Percentiles rank a stretch among this genome's conserved stretches.
phyloP scores from a whole-genome alignment of 2,888 invertebrate species.

The Seira ritae region DNA sequence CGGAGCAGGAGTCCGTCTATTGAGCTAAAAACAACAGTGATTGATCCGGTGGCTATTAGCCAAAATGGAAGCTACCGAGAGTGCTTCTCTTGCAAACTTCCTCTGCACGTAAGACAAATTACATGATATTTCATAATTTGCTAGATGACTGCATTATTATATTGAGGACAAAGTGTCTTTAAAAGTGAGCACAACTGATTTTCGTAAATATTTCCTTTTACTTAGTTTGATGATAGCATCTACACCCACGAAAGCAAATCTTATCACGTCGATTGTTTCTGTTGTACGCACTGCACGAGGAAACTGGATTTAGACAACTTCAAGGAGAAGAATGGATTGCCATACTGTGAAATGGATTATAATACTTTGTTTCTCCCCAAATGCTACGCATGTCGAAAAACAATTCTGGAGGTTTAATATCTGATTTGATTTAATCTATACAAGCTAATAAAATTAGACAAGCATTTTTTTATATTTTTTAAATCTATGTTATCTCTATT shows the following conservation, averaged over 20 bases:
- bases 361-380: constrained; percentile 67
- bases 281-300: constrained; percentile 66
- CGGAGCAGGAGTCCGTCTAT: constrained; percentile 48
- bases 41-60: constrained; percentile 43
- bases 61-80: constrained; percentile 57
- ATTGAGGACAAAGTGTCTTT: too few species aligned
- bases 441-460: background rate
- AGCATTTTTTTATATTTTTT: too few species aligned
- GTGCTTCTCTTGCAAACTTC: constrained; percentile 70
- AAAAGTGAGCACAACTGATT: too few species aligned
- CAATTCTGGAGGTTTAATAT: constrained; percentile 65
- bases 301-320: constrained; percentile 61
- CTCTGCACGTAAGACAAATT: constrained; percentile 62
- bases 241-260: constrained; percentile 58
- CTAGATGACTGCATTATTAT: background rate
- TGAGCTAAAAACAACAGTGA: constrained; percentile 38
- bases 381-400: constrained; percentile 69
- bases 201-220: background rate
- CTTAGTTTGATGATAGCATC: constrained; percentile 55
- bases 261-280: constrained; percentile 69
- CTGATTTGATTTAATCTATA: background rate
- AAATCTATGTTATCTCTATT: constrained; percentile 9
- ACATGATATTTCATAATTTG: constrained; percentile 22
- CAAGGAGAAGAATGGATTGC: constrained; percentile 65
- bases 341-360: constrained; percentile 70